Base-by-base conservation (phyloP, 2,888 invertebrate genomes). In the Galeopsomyia nigrocyanea region DNA sequence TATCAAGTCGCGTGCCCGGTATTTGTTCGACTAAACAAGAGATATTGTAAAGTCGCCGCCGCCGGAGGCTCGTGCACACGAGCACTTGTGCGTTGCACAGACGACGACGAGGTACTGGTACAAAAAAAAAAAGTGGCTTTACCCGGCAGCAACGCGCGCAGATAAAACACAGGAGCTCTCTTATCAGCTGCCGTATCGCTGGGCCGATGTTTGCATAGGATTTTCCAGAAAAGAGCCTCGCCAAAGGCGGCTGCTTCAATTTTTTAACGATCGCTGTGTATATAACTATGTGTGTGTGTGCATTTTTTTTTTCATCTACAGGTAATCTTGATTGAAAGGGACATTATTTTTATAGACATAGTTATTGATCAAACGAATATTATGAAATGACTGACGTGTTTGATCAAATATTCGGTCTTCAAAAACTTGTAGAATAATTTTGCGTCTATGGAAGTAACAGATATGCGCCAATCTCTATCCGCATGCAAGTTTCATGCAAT, bases 1-100 rank as follows among this genome's bases (percentile, higher is more conserved):
- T 31, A 14, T 10, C 2, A 17, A 61, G 77, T 76, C 83, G 82
- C 83, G 84, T 84, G 84, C 80, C 83, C 21, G 31, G 79, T 84
- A 81, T 84, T 84, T 84, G 84, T 80, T 80, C 80, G 81, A 77
- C 80, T 83, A 84, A 84, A 84, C 82, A 84, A 84, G 84, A 83
- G 7, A 75, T 67, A 72, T 72, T 69, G 72, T 53, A 49, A 55
- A 64, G 64, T 60, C 47, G 49, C 26, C 19, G 53, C n/a, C 53
- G 17, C 17, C 17, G 53, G 26, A 16, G 9, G 53, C 64, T 22
- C 46, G 46, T 22, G 46, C 51, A 22, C 55, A 19, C n/a, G n/a
- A n/a, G n/a, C n/a, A n/a, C n/a, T n/a, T n/a, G n/a, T n/a, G n/a
- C n/a, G n/a, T n/a, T n/a, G n/a, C n/a, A n/a, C n/a, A n/a, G n/a